These are phyloP conservation scores for Macropis europaea DNA, from an alignment of 2,888 invertebrate species.

Conservation along the genomic window DNA sequence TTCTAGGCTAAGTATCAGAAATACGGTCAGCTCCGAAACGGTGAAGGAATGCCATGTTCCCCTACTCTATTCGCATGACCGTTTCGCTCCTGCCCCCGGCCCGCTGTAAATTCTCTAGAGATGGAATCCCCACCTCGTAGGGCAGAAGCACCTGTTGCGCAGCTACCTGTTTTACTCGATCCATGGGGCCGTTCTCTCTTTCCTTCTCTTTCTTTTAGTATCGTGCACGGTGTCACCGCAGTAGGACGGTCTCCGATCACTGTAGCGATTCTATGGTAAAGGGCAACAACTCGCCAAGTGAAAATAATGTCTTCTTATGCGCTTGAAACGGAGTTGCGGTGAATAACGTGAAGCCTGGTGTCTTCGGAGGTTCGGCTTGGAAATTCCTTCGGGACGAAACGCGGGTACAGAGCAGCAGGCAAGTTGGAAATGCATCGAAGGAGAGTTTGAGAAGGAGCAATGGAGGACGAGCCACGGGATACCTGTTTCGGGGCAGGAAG, in stretches of 20 bases:
- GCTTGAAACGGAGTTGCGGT: constrained; percentile 28
- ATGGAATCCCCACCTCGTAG: constrained; percentile 41
- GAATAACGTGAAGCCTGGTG: constrained; percentile 19
- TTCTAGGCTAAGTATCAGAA: constrained; percentile 44
- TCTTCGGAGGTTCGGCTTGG: neutral
- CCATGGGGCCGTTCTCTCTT: constrained; percentile 41
- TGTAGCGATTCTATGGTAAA: constrained; percentile 40
- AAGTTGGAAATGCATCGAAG: constrained; percentile 47
- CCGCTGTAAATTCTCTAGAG: constrained; percentile 24
- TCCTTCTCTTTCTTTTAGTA: constrained; percentile 46
- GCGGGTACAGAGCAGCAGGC: constrained; percentile 20
- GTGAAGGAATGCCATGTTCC: constrained; percentile 43
- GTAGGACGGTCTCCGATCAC: constrained; percentile 33
- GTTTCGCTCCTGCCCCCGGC: constrained; percentile 9
- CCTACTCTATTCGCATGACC: constrained; percentile 23
- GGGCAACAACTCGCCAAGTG: constrained; percentile 40
- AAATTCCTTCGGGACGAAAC: constrained; percentile 25
- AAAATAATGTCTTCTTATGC: constrained; percentile 45
- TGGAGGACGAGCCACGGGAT: constrained; percentile 65
- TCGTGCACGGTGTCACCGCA: constrained; percentile 65
- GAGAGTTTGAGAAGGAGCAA: constrained; percentile 48
- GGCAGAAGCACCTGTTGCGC: constrained; percentile 77
- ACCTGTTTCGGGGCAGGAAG: constrained; percentile 86
- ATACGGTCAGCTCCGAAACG: constrained; percentile 48
- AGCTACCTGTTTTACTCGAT: constrained; percentile 75